Evolutionary conservation across 2,797 vertebrate species (phyloP), one percentile per base, ranked within the genome.

Genomic region (Neopelma chrysocephalum): DNA sequence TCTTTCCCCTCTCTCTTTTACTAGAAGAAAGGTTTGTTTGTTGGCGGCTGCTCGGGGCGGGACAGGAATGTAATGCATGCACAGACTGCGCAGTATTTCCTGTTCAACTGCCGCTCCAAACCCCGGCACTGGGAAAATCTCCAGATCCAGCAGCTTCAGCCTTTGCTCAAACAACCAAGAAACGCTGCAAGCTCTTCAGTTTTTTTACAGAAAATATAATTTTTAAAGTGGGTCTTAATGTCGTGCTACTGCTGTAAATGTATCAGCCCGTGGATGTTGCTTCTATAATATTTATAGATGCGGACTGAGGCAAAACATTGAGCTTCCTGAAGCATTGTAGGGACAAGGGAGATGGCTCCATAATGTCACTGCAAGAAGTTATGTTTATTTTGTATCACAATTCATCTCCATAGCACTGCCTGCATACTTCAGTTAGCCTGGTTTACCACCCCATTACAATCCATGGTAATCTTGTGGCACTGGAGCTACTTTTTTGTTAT

Each of bases 21-120:
- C 94, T 96, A 97, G 98, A 97, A 98, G 98, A 98, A 98, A 98
- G 98, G 96, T 97, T 95, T 98, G 98, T 98, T 98, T 99, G 98
- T 98, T 97, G 98, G 98, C 97, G 56, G 95, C 97, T 80, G 96
- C 96, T 97, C 96, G 66, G 98, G 98, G 98, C 89, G 98, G 98
- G 98, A 97, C 97, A 98, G 98, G 98, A 99, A 98, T 98, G 98
- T 95, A 72, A 98, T 97, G 97, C 98, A 98, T 98, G 98, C 98
- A 97, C 95, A 98, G 98, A 98, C 98, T 97, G 98, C 96, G 93
- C 98, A 97, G 96, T 97, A 98, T 98, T 98, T 98, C 98, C 98
- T 98, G 98, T 98, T 97, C 96, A 97, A 97, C 97, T 97, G 97
- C 98, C 92, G 91, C 98, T 97, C 98, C 98, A 98, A 96, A 97